phyloP scores from a whole-genome alignment of 2,113 vertebrate species.

The Bubalus kerabau region DNA sequence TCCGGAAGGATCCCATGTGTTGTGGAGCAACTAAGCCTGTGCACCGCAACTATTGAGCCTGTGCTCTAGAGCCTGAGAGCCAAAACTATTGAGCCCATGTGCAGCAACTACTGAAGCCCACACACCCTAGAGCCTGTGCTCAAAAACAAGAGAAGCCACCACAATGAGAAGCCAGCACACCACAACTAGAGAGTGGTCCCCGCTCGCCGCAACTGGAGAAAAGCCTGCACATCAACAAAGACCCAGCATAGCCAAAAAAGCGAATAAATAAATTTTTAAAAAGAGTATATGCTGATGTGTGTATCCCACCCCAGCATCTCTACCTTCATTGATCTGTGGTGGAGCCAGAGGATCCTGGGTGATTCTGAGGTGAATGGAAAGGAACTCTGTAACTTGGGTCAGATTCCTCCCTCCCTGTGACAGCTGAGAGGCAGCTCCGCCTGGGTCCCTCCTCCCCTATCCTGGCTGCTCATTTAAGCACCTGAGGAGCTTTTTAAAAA shows the following conservation, averaged over 20 bases:
- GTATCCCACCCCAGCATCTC: neutral
- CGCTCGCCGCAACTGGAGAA: neutral
- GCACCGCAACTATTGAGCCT: neutral
- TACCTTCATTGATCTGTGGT: neutral
- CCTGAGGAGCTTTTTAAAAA: neutral
- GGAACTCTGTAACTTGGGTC: neutral
- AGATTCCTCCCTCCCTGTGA: neutral
- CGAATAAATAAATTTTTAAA: neutral
- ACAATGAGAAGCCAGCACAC: neutral
- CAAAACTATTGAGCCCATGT: neutral
- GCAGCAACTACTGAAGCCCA: neutral
- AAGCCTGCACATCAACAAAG: neutral
- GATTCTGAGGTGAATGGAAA: neutral
- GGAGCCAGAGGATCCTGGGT: neutral
- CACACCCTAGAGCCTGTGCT: neutral
- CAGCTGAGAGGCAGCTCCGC: neutral
- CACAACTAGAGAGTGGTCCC: neutral
- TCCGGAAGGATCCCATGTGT: neutral
- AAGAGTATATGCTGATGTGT: neutral
- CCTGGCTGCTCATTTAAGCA: neutral
- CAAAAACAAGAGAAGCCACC: neutral
- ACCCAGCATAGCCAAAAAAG: neutral
- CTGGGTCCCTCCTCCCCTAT: neutral
- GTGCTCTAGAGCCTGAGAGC: neutral
- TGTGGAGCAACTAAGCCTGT: neutral